Evolutionary conservation across 64 coral and sea anemone genomes (phyloP).

Genomic region (Actinia equina): DNA sequence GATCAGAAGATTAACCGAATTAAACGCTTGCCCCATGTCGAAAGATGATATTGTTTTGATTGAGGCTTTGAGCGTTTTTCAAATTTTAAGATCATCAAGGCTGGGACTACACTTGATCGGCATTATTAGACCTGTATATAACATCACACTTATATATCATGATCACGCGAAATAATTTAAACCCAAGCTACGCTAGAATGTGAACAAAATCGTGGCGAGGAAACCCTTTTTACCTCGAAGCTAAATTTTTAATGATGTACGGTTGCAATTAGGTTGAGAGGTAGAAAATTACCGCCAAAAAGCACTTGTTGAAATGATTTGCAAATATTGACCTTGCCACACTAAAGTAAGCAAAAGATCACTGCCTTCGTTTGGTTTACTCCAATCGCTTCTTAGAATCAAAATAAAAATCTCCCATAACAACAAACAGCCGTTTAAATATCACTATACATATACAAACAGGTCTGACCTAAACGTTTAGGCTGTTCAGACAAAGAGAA

Average conservation of each 20-base stretch:
- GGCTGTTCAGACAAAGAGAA: background rate
- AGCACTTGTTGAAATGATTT: slow-evolving; percentile 14
- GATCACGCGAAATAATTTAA: background rate
- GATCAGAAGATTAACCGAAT: background rate
- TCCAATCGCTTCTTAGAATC: background rate
- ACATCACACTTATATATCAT: background rate
- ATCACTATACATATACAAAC: background rate
- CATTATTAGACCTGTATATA: background rate
- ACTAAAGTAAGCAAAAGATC: slow-evolving; percentile 4
- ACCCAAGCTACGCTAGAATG: too few species aligned
- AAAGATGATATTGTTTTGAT: slow-evolving; percentile 12
- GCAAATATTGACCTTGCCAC: background rate
- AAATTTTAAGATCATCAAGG: background rate
- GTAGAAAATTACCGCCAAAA: background rate
- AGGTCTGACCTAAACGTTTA: background rate
- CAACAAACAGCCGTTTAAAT: background rate
- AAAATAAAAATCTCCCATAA: background rate
- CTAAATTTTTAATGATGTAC: background rate
- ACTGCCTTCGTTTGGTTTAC: background rate
- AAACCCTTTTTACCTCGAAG: background rate
- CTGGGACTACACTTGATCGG: background rate
- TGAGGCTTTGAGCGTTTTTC: background rate
- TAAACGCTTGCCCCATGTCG: background rate
- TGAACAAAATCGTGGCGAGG: background rate
- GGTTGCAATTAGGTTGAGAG: background rate